A percentile compares a stretch with the other conserved stretches of the same genome.
Evolutionary conservation across 2,797 vertebrate genomes (phyloP).

Genomic region (Acanthurus lineatus): DNA sequence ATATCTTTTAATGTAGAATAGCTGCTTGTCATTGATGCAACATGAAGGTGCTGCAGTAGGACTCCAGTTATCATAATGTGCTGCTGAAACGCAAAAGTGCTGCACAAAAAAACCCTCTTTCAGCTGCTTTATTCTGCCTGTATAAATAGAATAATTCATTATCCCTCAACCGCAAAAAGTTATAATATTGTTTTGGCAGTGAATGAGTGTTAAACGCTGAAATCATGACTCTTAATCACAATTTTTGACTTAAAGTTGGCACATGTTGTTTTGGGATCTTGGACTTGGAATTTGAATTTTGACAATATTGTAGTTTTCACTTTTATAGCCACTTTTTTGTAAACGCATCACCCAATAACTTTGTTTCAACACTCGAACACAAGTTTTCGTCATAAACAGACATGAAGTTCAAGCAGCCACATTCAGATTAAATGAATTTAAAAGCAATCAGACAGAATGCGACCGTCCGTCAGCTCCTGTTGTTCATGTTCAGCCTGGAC

Average conservation of each 20-base stretch:
- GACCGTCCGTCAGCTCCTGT: constrained; percentile 16
- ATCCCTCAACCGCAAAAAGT: neutral
- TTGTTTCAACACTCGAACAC: neutral
- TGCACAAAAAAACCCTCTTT: neutral
- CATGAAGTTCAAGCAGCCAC: neutral
- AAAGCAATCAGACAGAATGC: neutral
- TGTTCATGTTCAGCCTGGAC: constrained; percentile 18
- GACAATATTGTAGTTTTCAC: neutral
- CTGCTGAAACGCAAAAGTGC: no score
- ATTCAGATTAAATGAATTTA: neutral
- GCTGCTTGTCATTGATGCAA: neutral
- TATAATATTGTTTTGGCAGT: no score
- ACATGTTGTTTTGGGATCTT: neutral
- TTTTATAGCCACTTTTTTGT: neutral
- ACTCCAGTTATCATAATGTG: no score
- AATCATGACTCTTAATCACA: no score
- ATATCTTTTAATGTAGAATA: neutral
- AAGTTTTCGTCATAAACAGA: neutral
- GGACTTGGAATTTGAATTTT: neutral
- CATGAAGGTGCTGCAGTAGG: neutral
- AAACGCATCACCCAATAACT: neutral
- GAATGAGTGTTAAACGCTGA: no score
- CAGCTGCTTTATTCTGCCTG: neutral
- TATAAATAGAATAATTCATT: neutral
- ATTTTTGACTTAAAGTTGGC: no score